Base-by-base conservation (phyloP, 2,797 vertebrate species). In the Premnoplex brunnescens region DNA sequence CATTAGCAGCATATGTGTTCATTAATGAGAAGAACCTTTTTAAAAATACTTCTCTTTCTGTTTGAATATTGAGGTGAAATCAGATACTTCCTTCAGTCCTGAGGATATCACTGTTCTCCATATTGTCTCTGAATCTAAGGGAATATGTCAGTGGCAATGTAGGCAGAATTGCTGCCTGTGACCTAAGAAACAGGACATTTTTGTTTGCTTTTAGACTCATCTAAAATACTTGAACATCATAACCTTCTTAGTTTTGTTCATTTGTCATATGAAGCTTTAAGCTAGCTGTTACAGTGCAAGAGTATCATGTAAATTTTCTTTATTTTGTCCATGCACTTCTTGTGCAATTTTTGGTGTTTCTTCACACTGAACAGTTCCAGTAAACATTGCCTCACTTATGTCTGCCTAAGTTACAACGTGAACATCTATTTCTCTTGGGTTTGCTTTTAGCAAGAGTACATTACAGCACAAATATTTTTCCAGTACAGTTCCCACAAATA, bases 391-490 rank as follows among this genome's bases (percentile, higher is more conserved):
- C 32, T 96, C 89, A 96, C 67, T 93, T 77, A 75, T 36, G 80
- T 88, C 92, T 91, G 86, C 82, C 68, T 83, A 75, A 83, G 86
- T 89, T 93, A 94, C 88, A 92, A 89, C 78, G 49, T 74, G 94
- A 95, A 91, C 68, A 89, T 93, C 89, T 93, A 93, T 96, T 96
- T 96, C 93, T 95, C 93, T 95, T 83, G 84, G 91, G 88, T 95
- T 95, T 95, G 52, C 74, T 96, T 93, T 96, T 77, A 95, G 92
- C 82, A 96, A 95, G 91, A 91, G 69, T 91, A 78, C 66, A 91
- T 94, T 93, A 89, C 88, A 95, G 85, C 82, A 94, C 89, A 97
- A 95, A 94, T 87, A 96, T 94, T 95, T 96, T 96, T 94, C 80
- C 93, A 95, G 92, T 96, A 75, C n/a, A 54, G 79, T 88, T 95